Conservation (phyloP, 2,797 vertebrate genomes). For the Melanogrammus aeglefinus region DNA sequence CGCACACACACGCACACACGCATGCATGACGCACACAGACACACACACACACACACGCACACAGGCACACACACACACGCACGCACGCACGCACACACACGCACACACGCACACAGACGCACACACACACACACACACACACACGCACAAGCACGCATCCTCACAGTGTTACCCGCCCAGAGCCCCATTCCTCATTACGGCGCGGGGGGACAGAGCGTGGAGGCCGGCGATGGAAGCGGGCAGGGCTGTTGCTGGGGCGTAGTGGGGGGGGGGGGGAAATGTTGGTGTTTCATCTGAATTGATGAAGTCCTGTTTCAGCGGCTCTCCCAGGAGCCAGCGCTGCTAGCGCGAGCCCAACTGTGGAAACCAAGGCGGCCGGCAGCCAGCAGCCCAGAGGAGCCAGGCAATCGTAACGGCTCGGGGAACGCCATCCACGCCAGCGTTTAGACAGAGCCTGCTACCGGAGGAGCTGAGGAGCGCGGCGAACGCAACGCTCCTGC, state of each 20-base stretch:
- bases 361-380: conserved; percentile 71
- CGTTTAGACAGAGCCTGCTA: neutral
- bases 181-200: conserved; percentile 67
- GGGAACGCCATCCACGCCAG: neutral
- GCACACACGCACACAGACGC: conserved; percentile 15
- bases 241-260: conserved; percentile 65
- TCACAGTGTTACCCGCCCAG: conserved; percentile 4
- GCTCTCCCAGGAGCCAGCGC: conserved; percentile 64
- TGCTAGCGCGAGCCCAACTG: conserved; percentile 53
- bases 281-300: conserved; percentile 82
- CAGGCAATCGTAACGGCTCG: neutral
- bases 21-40: no score
- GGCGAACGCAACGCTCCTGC: no score
- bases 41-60: no score
- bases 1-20: no score
- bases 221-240: conserved; percentile 60
- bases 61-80: no score
- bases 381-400: conserved; percentile 28
- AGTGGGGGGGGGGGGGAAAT: conserved; percentile 78
- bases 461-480: neutral
- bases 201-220: conserved; percentile 56
- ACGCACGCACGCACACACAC: conserved; percentile 41
- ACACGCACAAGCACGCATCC: no score
- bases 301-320: conserved; percentile 77
- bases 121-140: conserved; percentile 3